Evolutionary conservation across 2,888 invertebrate species (phyloP).

Genomic region (Chromoteleia sp.): DNA sequence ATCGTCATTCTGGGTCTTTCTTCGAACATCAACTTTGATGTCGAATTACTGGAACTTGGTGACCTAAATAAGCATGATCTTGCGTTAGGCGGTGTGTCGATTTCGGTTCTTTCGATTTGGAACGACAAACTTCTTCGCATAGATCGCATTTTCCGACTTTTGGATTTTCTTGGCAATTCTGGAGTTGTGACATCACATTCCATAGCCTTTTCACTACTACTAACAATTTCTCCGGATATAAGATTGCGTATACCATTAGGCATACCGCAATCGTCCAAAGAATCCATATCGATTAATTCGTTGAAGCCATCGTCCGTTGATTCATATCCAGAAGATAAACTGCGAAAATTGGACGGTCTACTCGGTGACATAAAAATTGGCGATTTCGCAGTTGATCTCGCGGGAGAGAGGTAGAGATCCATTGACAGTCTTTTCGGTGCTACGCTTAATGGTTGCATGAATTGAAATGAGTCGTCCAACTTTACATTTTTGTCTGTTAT

Average conservation of each 20-base stretch:
- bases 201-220: conserved; percentile 27
- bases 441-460: conserved; percentile 83
- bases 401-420: conserved; percentile 84
- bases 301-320: conserved; percentile 89
- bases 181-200: conserved; percentile 2
- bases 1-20: conserved; percentile 60
- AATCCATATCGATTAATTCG: conserved; percentile 88
- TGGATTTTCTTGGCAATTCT: neutral
- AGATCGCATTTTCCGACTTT: neutral
- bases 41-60: conserved; percentile 78
- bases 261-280: conserved; percentile 84
- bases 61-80: conserved; percentile 85
- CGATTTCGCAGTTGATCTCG: conserved; percentile 67
- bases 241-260: conserved; percentile 87
- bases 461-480: conserved; percentile 77
- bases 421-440: conserved; percentile 82
- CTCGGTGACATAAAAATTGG: conserved; percentile 76
- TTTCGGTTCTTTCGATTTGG: conserved; percentile 81
- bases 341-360: conserved; percentile 82
- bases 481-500: conserved; percentile 78
- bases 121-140: conserved; percentile 75
- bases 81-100: conserved; percentile 80
- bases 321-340: conserved; percentile 86
- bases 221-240: conserved; percentile 86
- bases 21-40: conserved; percentile 75